These are phyloP conservation scores for Dendrolimus houi DNA, from an alignment of 2,888 invertebrate genomes.

Conservation along the genomic window DNA sequence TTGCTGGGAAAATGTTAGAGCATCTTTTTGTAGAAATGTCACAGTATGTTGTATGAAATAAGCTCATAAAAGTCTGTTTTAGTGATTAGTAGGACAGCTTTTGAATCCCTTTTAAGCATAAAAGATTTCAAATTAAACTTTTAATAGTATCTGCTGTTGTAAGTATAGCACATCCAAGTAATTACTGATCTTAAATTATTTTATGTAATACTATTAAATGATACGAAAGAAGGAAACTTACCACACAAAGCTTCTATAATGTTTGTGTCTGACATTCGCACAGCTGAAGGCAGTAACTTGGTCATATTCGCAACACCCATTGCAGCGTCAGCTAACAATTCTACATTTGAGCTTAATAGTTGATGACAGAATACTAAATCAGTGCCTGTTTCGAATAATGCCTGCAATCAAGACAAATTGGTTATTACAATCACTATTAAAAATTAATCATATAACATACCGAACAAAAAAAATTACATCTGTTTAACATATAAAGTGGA, in stretches of 20 bases:
- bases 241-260: conserved; percentile 60
- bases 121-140: too few relatives aligned
- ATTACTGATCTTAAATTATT: too few relatives aligned
- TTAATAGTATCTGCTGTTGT: too few relatives aligned
- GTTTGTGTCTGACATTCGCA: conserved; percentile 63
- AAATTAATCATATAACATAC: too few relatives aligned
- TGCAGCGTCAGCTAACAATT: conserved; percentile 56
- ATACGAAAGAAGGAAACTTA: conserved; percentile 12
- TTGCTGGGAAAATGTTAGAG: conserved; percentile 26
- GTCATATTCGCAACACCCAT: conserved; percentile 70
- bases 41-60: too few relatives aligned
- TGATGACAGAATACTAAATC: conserved; percentile 64
- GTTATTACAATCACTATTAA: too few relatives aligned
- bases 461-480: too few relatives aligned
- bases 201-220: too few relatives aligned
- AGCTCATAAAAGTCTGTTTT: not conserved
- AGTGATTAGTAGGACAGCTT: not conserved
- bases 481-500: too few relatives aligned
- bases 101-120: too few relatives aligned
- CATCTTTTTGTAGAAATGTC: too few relatives aligned
- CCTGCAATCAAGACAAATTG: conserved; percentile 24
- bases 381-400: conserved; percentile 53
- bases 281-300: conserved; percentile 50
- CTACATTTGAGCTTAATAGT: conserved; percentile 52
- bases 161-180: too few relatives aligned